Conservation (phyloP, 1,140 invertebrate species). For the Bombus soroeensis region DNA sequence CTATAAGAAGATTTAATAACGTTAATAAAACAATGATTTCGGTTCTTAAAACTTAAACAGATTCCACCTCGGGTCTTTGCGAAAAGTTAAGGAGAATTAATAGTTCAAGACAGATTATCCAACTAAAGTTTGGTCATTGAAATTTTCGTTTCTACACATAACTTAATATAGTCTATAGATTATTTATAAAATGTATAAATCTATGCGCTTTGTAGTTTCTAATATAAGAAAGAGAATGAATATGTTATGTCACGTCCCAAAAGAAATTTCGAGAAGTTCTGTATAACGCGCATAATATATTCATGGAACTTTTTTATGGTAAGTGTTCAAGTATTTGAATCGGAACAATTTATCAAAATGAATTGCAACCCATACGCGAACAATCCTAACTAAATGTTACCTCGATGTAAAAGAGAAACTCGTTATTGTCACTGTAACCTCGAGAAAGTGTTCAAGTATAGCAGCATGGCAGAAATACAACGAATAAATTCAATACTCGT, state of each 20-base stretch:
- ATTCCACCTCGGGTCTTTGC: neutral
- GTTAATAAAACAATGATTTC: neutral
- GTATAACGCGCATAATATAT: too few relatives aligned
- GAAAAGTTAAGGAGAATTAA: neutral
- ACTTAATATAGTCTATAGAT: too few relatives aligned
- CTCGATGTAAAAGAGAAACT: neutral
- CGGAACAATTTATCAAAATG: too few relatives aligned
- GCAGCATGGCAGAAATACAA: neutral
- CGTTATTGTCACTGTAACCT: neutral
- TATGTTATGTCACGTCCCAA: too few relatives aligned
- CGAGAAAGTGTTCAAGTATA: neutral
- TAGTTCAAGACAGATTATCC: neutral
- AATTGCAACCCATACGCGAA: neutral
- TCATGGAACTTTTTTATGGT: too few relatives aligned
- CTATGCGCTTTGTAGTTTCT: too few relatives aligned
- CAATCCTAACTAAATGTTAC: neutral
- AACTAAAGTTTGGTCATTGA: neutral
- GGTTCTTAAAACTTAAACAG: neutral
- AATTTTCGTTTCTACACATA: neutral
- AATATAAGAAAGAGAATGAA: too few relatives aligned
- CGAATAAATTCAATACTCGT: neutral
- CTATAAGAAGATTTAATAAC: neutral
- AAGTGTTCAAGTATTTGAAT: too few relatives aligned
- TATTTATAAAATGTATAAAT: too few relatives aligned
- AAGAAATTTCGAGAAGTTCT: too few relatives aligned